Evolutionary conservation across 2,113 vertebrate genomes (phyloP).

Genomic region (Cebus imitator): DNA sequence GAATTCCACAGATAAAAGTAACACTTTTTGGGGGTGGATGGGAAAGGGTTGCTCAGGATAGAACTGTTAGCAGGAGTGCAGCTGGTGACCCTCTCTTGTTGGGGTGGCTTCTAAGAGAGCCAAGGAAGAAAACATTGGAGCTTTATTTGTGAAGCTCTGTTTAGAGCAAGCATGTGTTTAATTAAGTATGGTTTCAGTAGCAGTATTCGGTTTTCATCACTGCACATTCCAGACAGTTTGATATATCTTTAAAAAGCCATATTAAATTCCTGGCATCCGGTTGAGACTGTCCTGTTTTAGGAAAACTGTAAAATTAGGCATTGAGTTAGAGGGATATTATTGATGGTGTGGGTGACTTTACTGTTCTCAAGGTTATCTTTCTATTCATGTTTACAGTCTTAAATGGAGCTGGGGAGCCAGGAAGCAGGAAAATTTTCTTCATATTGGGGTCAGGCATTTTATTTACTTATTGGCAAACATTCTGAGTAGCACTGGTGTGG

Average conservation of each 20-base stretch:
- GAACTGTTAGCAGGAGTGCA: constrained; percentile 9
- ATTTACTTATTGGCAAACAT: constrained; percentile 34
- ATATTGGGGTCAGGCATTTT: neutral
- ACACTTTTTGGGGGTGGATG: neutral
- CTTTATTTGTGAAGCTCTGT: constrained; percentile 35
- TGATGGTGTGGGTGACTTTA: constrained; percentile 21
- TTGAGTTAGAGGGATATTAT: constrained; percentile 14
- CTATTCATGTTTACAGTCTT: constrained; percentile 13
- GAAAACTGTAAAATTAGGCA: constrained; percentile 19
- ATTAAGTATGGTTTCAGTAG: constrained; percentile 44
- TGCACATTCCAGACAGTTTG: constrained; percentile 26
- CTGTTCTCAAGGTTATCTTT: constrained; percentile 47
- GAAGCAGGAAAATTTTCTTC: constrained; percentile 17
- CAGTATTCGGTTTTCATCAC: constrained; percentile 35
- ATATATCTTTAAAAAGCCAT: constrained; percentile 41
- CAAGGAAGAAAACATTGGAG: constrained; percentile 23
- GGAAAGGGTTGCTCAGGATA: constrained; percentile 20
- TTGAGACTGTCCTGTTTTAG: constrained; percentile 9
- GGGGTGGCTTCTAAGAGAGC: neutral
- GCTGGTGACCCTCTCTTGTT: neutral
- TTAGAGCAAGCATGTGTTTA: constrained; percentile 52
- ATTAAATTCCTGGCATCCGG: constrained; percentile 37
- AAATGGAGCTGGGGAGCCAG: constrained; percentile 11
- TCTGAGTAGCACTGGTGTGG: constrained; percentile 43
- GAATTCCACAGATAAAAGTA: constrained; percentile 79